Evolutionary conservation across 2,888 invertebrate species (phyloP), one percentile per base, ranked within the genome.

Genomic region (Pammene aurita): DNA sequence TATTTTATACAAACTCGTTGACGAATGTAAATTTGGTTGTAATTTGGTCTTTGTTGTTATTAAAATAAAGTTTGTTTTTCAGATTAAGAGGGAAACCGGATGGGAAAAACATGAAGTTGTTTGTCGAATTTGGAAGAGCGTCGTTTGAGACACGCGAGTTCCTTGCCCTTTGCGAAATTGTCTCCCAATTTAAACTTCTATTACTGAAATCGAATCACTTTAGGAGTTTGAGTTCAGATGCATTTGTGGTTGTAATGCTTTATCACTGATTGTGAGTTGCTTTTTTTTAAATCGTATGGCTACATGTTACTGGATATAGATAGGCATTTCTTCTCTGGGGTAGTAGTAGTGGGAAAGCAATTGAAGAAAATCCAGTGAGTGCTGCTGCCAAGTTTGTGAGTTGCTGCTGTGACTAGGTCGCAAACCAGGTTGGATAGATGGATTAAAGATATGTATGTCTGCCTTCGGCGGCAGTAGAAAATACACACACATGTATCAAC

Each of bases 171-270:
- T 75, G 69, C 71, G 67, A 74, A 75, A 77, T 77, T 74, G 74
- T 77, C 73, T 74, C 74, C 74, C 75, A 72, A 78, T 78, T 80
- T 74, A 78, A 76, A 74, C 74, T 74, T 72, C 76, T 77, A 78
- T 80, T 79, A 80, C 74, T 71, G 74, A 72, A 78, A 79, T 80
- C 77, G 80, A 80, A 76, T 80, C 79, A 77, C 77, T 77, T 72
- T 74, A 9, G 73, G 66, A 61, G 61, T 61, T 18, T n/a, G 46
- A 55, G 65, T 67, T 68, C 48, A 38, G 14, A 60, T 66, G 66
- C 66, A 61, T 56, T 66, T 70, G 66, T 46, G 70, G 66, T 42
- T 35, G 56, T 60, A 41, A 16, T 56, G 34, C 48, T 50, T 13
- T 16, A 4, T 14, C 48, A 41, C 18, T 62, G 38, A 62, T 62